Conservation (phyloP, 2,797 vertebrate species). For the Yasuhikotakia modesta region DNA sequence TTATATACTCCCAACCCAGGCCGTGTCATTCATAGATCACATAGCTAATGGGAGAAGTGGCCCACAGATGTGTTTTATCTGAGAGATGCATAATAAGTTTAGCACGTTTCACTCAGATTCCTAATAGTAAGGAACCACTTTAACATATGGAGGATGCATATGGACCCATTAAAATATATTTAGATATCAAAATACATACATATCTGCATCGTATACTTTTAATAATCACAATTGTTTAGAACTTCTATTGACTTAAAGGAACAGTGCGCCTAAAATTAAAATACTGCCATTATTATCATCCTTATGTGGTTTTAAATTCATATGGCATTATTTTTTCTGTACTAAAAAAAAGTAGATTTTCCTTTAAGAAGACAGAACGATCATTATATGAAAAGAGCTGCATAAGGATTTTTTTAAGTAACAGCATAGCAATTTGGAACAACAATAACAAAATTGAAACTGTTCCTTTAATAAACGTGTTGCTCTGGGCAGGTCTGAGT, state of each 20-base stretch:
- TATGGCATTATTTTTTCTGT: neutral
- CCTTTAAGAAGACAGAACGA: no score
- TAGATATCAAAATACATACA: no score
- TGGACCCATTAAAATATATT: no score
- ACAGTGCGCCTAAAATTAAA: neutral
- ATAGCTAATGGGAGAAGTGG: constrained; percentile 49
- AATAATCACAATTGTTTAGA: no score
- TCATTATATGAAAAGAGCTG: no score
- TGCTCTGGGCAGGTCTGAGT: neutral
- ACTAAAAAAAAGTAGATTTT: no score
- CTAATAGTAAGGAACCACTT: constrained; percentile 49
- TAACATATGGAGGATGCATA: constrained; percentile 50
- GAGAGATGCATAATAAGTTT: constrained; percentile 55
- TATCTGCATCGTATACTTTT: no score
- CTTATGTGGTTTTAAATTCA: neutral
- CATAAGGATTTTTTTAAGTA: no score
- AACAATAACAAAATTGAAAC: neutral
- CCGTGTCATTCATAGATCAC: constrained; percentile 51
- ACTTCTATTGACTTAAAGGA: no score
- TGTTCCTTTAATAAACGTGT: no score
- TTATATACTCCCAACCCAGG: constrained; percentile 50
- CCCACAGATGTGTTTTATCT: constrained; percentile 56
- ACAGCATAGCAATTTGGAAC: no score
- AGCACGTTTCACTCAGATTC: constrained; percentile 51
- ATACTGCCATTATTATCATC: neutral